These are phyloP conservation scores for Leucophenga maculata DNA, from an alignment of 2,888 invertebrate genomes.

Conservation along the genomic window DNA sequence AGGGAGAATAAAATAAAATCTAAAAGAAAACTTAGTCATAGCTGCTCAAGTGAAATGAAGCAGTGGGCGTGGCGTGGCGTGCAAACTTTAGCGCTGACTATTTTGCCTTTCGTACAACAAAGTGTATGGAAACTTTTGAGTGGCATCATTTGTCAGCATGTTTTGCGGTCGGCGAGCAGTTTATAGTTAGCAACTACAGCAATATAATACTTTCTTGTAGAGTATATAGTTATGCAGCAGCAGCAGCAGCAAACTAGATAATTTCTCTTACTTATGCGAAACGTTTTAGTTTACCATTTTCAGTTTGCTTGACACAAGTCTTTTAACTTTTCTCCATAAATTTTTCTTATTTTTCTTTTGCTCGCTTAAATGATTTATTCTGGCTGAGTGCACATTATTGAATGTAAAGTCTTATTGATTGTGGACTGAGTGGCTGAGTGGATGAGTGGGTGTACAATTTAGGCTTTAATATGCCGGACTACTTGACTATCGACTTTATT, in stretches of 20 bases:
- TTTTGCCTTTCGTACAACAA: constrained; percentile 59
- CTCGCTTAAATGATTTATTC: constrained; percentile 3
- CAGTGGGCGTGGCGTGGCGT: constrained; percentile 35
- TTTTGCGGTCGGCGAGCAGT: background rate
- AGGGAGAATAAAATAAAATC: background rate
- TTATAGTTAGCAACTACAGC: too few relatives aligned
- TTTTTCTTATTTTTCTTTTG: background rate
- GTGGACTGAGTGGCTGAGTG: too few relatives aligned
- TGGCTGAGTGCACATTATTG: background rate
- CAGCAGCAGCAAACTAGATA: constrained; percentile 44
- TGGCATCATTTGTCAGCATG: constrained; percentile 62
- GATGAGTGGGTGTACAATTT: background rate
- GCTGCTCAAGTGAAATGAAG: background rate
- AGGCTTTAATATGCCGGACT: background rate
- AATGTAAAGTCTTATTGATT: too few relatives aligned
- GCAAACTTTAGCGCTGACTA: constrained; percentile 59
- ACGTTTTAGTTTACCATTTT: too few relatives aligned
- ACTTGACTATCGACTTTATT: background rate
- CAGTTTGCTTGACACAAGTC: too few relatives aligned
- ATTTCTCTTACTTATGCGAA: constrained; percentile 44
- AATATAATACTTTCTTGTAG: too few relatives aligned
- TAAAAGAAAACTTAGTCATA: constrained; percentile 9
- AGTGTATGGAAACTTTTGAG: constrained; percentile 36
- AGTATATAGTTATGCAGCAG: too few relatives aligned
- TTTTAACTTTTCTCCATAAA: too few relatives aligned